Base-by-base conservation (phyloP, 1,140 invertebrate species). In the Papilio polytes region DNA sequence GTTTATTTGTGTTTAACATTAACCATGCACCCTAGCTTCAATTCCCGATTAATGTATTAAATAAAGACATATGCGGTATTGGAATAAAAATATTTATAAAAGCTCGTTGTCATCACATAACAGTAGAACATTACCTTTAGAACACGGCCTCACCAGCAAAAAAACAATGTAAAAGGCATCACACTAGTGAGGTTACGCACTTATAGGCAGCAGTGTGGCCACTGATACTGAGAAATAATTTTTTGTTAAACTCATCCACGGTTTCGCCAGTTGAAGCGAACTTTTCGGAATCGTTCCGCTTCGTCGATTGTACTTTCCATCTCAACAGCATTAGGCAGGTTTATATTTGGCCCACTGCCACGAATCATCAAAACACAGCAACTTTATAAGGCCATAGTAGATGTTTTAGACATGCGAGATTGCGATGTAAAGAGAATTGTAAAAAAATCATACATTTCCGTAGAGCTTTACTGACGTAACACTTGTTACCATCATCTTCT, bases 221-320 rank as follows among this genome's bases (percentile, higher is more conserved):
- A 78, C 48, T 56, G 18, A 56, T 3, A 26, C 46, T 76, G 12
- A 22, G 46, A 22, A 48, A 22, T 51, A 1, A 15, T 26, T 51
- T 51, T 44, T 48, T 76, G 20, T 48, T 48, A n/a, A 13, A 15
- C n/a, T 46, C 20, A 48, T 63, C 63, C 46, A 59, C 48, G 70
- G 44, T 80, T 74, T 80, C 56, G 31, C 36, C 77, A 56, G 83
- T 26, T 41, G 51, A 12, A 3, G 59, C 53, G 20, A 78, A 72
- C 48, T 76, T 79, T 83, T 79, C 72, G 36, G 72, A n/a, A n/a
- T 18, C 51, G 81, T 89, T 86, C 80, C 83, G 83, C 59, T 85
- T 77, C 56, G 83, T 18, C 73, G 80, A 70, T 31, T 73, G 51
- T 70, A 87, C 87, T 89, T 89, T 87, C 87, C 80, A 83, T 89